Base-by-base conservation (phyloP, 2,797 vertebrate species). In the Galagoides demidoff region DNA sequence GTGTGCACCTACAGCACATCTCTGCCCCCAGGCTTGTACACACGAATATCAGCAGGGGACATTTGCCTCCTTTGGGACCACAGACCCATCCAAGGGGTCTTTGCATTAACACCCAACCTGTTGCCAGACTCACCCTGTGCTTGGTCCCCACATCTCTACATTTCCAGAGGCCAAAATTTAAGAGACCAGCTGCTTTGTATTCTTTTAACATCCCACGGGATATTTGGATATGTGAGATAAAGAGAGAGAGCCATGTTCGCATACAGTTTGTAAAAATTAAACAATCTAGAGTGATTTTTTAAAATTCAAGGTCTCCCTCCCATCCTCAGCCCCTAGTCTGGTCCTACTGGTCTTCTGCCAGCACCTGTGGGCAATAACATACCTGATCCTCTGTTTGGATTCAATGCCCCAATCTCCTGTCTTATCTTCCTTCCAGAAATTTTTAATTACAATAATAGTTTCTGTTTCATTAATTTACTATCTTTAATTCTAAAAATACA, bases 141-240 rank as follows among this genome's bases (percentile, higher is more conserved):
- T 25, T 74, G 23, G 0, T n/a, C 39, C 39, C 8, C 64, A 66
- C 45, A 13, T 31, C 82, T 27, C 76, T 63, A 70, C 74, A 10
- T 49, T 85, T 31, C 37, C 11, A 88, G 84, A 52, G 85, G 45
- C 94, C 37, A 43, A 3, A 68, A 25, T 94, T 88, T 52, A 61
- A 64, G 70, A 73, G 49, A 79, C 61, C 49, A 37, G 57, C n/a
- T 93, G 85, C 68, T 93, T 95, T 79, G 71, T 52, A 8, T 45
- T 64, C 92, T 70, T 86, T 43, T 45, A 70, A 43, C 27, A 57
- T 92, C 37, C 37, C 77, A 37, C 8, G 2, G 70, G 66, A 43
- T 61, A 43, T 68, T 25, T 90, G 77, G 39, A n/a, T 73, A 55
- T 4, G 0, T 37, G 52, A 78, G 61, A 64, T 29, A 82, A 37